Conservation (phyloP, 2,797 vertebrate genomes). For the Podarcis siculus region DNA sequence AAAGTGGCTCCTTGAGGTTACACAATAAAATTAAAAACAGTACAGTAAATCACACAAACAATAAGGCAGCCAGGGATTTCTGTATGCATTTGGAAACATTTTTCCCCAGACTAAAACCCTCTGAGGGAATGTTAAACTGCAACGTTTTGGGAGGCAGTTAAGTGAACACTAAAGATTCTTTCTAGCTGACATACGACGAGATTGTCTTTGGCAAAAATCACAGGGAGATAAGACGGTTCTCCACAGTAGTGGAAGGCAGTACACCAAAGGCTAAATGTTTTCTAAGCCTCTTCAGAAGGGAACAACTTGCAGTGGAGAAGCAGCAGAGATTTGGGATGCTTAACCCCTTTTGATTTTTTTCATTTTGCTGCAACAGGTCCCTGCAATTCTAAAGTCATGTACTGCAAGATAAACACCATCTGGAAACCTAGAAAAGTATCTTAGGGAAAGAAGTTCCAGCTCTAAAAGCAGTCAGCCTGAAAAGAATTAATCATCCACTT, state of each 20-base stretch:
- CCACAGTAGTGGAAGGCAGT: not conserved
- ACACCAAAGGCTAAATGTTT: not conserved
- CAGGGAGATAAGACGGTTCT: not conserved
- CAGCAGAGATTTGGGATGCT: no score
- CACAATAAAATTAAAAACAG: constrained; percentile 4
- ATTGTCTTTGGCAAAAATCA: constrained; percentile 20
- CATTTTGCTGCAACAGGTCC: not conserved
- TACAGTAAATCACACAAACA: constrained; percentile 36
- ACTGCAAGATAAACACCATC: not conserved
- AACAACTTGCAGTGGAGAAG: not conserved
- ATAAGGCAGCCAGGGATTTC: constrained; percentile 58
- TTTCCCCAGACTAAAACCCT: constrained; percentile 40
- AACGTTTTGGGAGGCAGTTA: constrained; percentile 45
- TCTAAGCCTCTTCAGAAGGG: not conserved
- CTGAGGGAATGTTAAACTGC: constrained; percentile 7
- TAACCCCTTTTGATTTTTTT: not conserved
- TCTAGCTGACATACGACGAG: not conserved
- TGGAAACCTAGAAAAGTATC: not conserved
- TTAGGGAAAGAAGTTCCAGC: not conserved
- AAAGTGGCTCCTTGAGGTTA: constrained; percentile 1
- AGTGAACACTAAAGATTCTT: constrained; percentile 39
- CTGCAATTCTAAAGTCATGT: not conserved
- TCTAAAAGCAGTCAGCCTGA: not conserved
- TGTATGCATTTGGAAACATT: constrained; percentile 53
- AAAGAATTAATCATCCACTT: not conserved